Base-by-base conservation (phyloP, 2,888 invertebrate species). In the Phalera bucephala region DNA sequence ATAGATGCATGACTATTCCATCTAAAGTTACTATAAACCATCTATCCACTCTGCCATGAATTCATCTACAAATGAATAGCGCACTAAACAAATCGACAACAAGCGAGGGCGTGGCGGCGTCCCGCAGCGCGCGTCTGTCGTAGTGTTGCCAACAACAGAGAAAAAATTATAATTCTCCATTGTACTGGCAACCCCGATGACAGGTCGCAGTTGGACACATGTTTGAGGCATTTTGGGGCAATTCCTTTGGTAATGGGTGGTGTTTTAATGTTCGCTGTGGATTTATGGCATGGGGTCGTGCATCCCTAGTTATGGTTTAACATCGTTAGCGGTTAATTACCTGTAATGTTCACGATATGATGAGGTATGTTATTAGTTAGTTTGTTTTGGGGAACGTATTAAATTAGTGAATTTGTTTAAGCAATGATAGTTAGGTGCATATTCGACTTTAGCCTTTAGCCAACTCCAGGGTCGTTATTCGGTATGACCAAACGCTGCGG, bases 191-290 rank as follows among this genome's bases (percentile, higher is more conserved):
- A 70, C 87, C 84, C 85, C 73, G 88, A 87, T 85, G 88, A 88
- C 88, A 88, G 87, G 83, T 88, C 87, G 77, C 84, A 57, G 75
- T 81, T 76, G 79, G 85, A 85, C 88, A 88, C 87, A 88, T 88
- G 87, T 88, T 85, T 78, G 72, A 80, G 79, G 83, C 86, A 85
- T 85, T 87, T 84, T 80, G 64, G 85, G 83, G 80, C 86, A 82
- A 88, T 88, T 88, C 79, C 84, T 82, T 70, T 67, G 71, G 66
- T 86, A 87, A 88, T 87, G 78, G 83, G 78, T 71, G 77, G 79
- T 82, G 78, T 86, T 86, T 81, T 87, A 86, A 87, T 84, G 85
- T 80, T 75, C 71, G 62, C 46, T 58, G 50, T 74, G 65, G 79
- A 85, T 88, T 88, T 87, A 88, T 87, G 67, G 68, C 54, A 43